Percentiles rank a stretch among this genome's conserved stretches.
These are phyloP conservation scores for Basileuterus tristriatus DNA, from an alignment of 2,797 vertebrate species.

Conservation along the genomic window DNA sequence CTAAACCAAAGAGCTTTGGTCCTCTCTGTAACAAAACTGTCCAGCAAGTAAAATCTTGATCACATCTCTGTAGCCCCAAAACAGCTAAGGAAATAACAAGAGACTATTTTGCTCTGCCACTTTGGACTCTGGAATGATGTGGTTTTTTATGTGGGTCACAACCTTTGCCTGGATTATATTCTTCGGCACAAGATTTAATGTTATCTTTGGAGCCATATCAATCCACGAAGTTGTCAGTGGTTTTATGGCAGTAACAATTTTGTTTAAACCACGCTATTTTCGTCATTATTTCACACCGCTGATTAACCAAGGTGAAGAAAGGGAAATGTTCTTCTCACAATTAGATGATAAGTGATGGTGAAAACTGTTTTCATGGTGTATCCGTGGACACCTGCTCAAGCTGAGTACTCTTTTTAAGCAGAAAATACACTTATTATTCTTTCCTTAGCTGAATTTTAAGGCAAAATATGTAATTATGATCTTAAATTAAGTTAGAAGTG, in stretches of 20 bases:
- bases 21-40: background rate
- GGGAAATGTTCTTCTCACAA: background rate
- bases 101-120: background rate
- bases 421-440: background rate
- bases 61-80: rapidly evolving
- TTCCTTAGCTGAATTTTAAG: background rate
- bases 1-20: background rate
- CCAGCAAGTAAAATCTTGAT: background rate
- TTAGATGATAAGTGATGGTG: background rate
- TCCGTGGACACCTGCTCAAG: background rate
- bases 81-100: background rate
- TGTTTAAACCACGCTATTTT: background rate
- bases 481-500: background rate
- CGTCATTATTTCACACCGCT: background rate
- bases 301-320: background rate
- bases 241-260: background rate
- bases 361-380: background rate
- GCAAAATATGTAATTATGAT: background rate
- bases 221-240: background rate
- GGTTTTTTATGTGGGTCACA: background rate
- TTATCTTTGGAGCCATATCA: background rate
- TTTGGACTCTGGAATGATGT: background rate
- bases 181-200: background rate
- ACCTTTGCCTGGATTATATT: background rate
- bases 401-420: background rate